Base-by-base conservation (phyloP, 2,113 vertebrate genomes). In the Lates calcarifer region DNA sequence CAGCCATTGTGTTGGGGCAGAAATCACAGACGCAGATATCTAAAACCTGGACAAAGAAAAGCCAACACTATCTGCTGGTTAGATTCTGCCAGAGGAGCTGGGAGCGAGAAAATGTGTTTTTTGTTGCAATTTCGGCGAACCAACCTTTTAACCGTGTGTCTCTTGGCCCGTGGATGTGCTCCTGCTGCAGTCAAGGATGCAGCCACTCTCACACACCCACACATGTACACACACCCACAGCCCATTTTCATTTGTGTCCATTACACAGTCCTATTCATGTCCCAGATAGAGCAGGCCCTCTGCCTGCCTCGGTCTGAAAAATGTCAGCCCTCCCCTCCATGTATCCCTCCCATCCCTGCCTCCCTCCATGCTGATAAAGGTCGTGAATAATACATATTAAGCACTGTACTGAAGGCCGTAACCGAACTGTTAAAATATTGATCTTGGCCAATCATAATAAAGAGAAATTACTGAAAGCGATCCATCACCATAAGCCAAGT, bases 381-480 rank as follows among this genome's bases (percentile, higher is more conserved):
- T 92, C 79, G 88, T 95, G 94, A 95, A 95, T 95, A 94, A 95
- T 94, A 89, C 94, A 94, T 95, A 91, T 90, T 92, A 92, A 94
- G 84, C 87, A 84, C 89, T 87, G 85, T 90, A 94, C 91, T 90
- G 91, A 94, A 90, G 93, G 89, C 92, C 86, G 62, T 93, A 93
- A 93, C 91, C 65, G 84, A 94, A 94, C 90, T 94, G 93, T 93
- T 94, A 93, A 94, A 95, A 95, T 95, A 95, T 95, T 95, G 94
- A 95, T 95, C 92, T 94, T 93, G 89, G 87, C 94, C 92, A 94
- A 94, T 95, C 92, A 93, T 93, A 94, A 95, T 94, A 92, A 94
- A 92, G 91, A 92, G 89, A 94, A 94, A 95, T 94, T 90, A 95
- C 93, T 92, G 93, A 93, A 87, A 93, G 92, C 88, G 71, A 95